Base-by-base conservation (phyloP, 2,113 vertebrate genomes). In the Bostrychus sinensis region DNA sequence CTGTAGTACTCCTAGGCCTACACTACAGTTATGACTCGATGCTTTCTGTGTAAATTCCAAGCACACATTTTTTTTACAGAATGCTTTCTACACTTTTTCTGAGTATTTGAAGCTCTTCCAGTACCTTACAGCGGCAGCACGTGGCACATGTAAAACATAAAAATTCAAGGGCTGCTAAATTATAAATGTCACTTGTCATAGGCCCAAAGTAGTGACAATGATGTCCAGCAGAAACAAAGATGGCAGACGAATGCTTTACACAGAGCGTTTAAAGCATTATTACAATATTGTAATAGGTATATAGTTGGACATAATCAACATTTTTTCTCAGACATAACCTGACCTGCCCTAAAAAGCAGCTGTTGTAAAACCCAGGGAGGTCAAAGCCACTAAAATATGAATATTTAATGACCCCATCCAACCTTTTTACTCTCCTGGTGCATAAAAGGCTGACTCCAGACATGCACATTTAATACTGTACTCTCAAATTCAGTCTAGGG, bases 121-220 rank as follows among this genome's bases (percentile, higher is more conserved):
- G n/a, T n/a, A n/a, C n/a, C n/a, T n/a, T n/a, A 3, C 4, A 25
- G 22, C 45, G 13, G 20, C 4, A 22, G 45, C 45, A 14, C 22
- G 22, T 13, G 45, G 45, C 22, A 5, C 7, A 4, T 6, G 22
- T 5, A 3, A 25, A 12, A 25, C 45, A 48, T 48, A 14, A 51
- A 51, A 51, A 51, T 51, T 51, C 48, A 51, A 48, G 19, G 23
- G 4, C 22, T 17, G 6, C 48, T 51, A 3, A 51, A 28, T 51
- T 28, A 51, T 51, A 51, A n/a, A 51, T 51, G 25, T 43, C 41
- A 2, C 17, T 9, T 43, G 41, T 45, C 22, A 3, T 11, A 19
- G 10, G 22, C 43, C 23, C 25, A 14, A 25, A 25, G 45, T 25
- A 20, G 42, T 20, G 9, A 22, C 42, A 7, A 12, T 1, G 22